phyloP scores from a whole-genome alignment of 2,797 vertebrate species.

The Periophthalmus magnuspinnatus region DNA sequence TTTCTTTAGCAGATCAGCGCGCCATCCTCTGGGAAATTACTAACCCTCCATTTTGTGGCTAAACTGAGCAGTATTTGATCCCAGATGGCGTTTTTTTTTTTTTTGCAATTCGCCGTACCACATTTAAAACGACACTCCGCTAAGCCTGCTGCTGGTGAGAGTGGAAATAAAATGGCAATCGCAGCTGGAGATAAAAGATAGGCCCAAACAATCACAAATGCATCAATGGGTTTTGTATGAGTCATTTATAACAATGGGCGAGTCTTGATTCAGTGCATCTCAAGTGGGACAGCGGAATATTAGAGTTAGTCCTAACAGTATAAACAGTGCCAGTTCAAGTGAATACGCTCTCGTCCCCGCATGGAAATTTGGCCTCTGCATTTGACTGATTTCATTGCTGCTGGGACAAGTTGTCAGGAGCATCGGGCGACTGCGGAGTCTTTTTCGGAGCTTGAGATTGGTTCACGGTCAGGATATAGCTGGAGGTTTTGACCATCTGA shows the following conservation, averaged over 20 bases:
- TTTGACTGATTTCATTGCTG: not conserved
- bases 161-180: slow-evolving; percentile 28
- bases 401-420: not conserved
- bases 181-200: slow-evolving; percentile 18
- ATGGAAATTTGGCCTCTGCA: not conserved
- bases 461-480: not conserved
- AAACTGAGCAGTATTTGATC: slow-evolving; percentile 39
- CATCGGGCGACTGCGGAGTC: not conserved
- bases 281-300: not conserved
- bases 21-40: slow-evolving; percentile 44
- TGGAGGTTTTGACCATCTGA: not conserved
- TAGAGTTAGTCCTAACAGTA: not conserved
- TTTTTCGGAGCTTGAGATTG: not conserved
- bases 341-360: not conserved
- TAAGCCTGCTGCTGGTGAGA: slow-evolving; percentile 25
- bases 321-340: too few species aligned
- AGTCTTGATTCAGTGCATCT: not conserved
- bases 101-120: slow-evolving; percentile 49
- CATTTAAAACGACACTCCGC: slow-evolving; percentile 31
- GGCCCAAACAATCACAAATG: not conserved
- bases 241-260: not conserved
- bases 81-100: slow-evolving; percentile 16
- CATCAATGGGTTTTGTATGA: not conserved
- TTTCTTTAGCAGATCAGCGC: slow-evolving; percentile 34
- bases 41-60: slow-evolving; percentile 26